Evolutionary conservation across 2,797 vertebrate genomes (phyloP).

Genomic region (Allobates femoralis): DNA sequence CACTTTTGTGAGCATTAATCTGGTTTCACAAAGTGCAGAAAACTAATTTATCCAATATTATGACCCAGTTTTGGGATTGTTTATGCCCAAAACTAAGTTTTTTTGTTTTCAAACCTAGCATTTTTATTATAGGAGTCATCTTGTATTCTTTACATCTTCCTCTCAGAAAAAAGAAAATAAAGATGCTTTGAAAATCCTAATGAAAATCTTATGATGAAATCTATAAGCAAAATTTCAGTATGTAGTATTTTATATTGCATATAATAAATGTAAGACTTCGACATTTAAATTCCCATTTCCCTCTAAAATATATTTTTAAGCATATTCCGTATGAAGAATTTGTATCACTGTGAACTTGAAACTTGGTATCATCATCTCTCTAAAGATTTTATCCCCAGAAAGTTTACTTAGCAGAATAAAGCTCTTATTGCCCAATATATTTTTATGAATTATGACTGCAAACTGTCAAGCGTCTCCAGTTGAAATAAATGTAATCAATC

Average conservation of each 20-base stretch:
- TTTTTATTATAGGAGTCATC: background rate
- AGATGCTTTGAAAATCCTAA: slow-evolving; percentile 29
- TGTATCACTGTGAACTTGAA: slow-evolving; percentile 33
- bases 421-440: slow-evolving; percentile 66
- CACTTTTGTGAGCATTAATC: too few relatives aligned
- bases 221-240: slow-evolving; percentile 7
- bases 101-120: background rate
- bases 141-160: background rate
- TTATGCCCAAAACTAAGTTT: background rate
- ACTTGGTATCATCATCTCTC: slow-evolving; percentile 32
- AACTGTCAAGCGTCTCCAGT: slow-evolving; percentile 64
- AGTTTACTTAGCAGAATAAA: slow-evolving; percentile 65
- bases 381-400: slow-evolving; percentile 55
- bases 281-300: slow-evolving; percentile 48
- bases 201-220: slow-evolving; percentile 33
- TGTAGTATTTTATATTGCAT: slow-evolving; percentile 35
- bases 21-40: background rate
- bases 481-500: slow-evolving; percentile 69
- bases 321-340: slow-evolving; percentile 27
- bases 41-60: background rate
- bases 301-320: slow-evolving; percentile 48
- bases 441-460: slow-evolving; percentile 67
- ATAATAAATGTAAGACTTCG: slow-evolving; percentile 22
- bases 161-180: slow-evolving; percentile 11
- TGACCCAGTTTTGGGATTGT: background rate